Evolutionary conservation across 2,797 vertebrate genomes (phyloP), one percentile per base, ranked within the genome.

Genomic region (Gila robusta): DNA sequence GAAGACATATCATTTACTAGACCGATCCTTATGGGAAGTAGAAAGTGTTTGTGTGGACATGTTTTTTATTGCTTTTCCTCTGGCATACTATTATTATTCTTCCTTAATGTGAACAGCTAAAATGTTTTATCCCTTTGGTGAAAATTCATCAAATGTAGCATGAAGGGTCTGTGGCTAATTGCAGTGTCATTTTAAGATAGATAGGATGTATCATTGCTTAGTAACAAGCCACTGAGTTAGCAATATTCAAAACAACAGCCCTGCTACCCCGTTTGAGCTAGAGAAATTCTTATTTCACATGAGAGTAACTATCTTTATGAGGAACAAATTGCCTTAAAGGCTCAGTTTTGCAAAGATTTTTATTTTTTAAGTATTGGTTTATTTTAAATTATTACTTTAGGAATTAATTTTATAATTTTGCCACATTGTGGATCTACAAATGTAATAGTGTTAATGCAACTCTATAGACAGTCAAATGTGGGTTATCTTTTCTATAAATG

Each of bases 41-140:
- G 32, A 59, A 69, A 49, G 64, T 41, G 71, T 35, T 67, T 67
- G 86, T 80, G 69, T 74, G 17, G 62, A 81, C 19, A 37, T 62
- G 17, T 84, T 73, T 64, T 81, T 78, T 19, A 37, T 41, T 41
- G 23, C 16, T 26, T 71, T 44, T 28, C 44, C 67, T 82, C 21
- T 14, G 49, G 23, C 67, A 2, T 39, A 26, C 35, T 82, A 54
- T 23, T 82, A 83, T 19, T 49, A 77, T 17, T 83, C 17, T 84
- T 77, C 39, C 16, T 76, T 47, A 77, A 35, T 83, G 32, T 54
- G 28, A 52, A 64, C 14, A 35, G 69, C 39, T 64, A 64, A 41
- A 64, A 21, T 16, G 1, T 83, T 64, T 76, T 76, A 73, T 72
- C 35, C 44, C 49, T 44, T 37, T 32, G 26, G 28, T 37, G 41